Conservation (phyloP, 2,113 vertebrate genomes). For the Pionites leucogaster region DNA sequence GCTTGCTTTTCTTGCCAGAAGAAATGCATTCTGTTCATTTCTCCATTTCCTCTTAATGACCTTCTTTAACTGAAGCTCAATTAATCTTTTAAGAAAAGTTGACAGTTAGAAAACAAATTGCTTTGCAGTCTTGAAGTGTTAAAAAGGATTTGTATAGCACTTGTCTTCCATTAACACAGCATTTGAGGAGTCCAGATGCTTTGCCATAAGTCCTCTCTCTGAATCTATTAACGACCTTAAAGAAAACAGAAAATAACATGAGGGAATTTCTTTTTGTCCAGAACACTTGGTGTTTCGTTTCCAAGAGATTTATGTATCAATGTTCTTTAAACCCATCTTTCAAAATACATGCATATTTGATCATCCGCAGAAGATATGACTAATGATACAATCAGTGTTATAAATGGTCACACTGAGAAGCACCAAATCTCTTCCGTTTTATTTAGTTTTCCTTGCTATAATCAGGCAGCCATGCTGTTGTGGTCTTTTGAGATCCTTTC, state of each 20-base stretch:
- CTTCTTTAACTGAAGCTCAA: constrained; percentile 19
- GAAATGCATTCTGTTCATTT: constrained; percentile 17
- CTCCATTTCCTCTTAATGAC: constrained; percentile 30
- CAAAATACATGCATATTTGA: constrained; percentile 64
- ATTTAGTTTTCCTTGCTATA: constrained; percentile 23
- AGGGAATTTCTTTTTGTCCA: neutral
- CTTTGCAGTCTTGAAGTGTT: neutral
- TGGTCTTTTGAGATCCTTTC: neutral
- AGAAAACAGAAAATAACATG: neutral
- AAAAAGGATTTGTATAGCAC: constrained; percentile 31
- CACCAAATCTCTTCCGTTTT: constrained; percentile 5
- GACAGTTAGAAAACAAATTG: constrained; percentile 32
- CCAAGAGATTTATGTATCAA: constrained; percentile 31
- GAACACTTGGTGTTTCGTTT: constrained; percentile 2
- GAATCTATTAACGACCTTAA: constrained; percentile 2
- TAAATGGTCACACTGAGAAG: constrained; percentile 30
- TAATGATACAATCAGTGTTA: constrained; percentile 67
- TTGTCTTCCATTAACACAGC: constrained; percentile 15
- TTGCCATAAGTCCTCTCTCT: constrained; percentile 21
- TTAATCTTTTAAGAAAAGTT: constrained; percentile 43
- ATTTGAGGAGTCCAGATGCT: constrained; percentile 28
- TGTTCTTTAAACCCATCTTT: constrained; percentile 64
- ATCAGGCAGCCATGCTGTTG: neutral
- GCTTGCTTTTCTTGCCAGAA: constrained; percentile 36
- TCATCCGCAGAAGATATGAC: constrained; percentile 51